These are phyloP conservation scores for Myotis planiceps DNA, from an alignment of 2,797 vertebrate genomes.

Conservation along the genomic window DNA sequence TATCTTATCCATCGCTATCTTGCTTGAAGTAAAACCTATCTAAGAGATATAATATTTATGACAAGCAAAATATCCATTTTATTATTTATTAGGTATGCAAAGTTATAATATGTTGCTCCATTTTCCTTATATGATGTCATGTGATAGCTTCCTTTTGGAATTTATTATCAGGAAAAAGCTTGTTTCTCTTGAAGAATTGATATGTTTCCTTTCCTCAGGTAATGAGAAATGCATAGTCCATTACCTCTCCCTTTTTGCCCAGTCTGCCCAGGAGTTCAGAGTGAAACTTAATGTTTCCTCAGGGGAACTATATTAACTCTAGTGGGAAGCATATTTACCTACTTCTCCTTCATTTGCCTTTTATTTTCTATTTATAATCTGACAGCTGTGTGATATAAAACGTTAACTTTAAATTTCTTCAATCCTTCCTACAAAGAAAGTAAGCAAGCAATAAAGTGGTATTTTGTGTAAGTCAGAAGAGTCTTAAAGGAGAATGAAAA, in stretches of 20 bases:
- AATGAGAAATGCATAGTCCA: neutral
- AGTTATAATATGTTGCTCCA: neutral
- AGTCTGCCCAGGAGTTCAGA: neutral
- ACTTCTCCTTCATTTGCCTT: neutral
- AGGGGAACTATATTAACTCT: neutral
- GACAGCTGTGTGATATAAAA: neutral
- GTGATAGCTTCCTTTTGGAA: neutral
- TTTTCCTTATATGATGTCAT: neutral
- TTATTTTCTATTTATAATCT: slow-evolving; percentile 11
- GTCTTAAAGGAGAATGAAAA: neutral
- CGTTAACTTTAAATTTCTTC: neutral
- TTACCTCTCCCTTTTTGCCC: neutral
- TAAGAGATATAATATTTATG: neutral
- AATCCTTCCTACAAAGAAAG: neutral
- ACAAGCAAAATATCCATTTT: neutral
- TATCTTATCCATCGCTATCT: neutral
- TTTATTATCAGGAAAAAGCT: neutral
- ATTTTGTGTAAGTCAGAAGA: neutral
- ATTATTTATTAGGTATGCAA: neutral
- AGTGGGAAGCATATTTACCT: neutral
- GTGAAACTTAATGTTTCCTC: neutral
- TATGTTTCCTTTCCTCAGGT: neutral
- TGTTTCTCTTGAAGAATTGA: neutral
- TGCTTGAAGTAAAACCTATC: neutral
- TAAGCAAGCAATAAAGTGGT: neutral